phyloP scores from a whole-genome alignment of 2,888 invertebrate genomes.

The Microplitis manilae region DNA sequence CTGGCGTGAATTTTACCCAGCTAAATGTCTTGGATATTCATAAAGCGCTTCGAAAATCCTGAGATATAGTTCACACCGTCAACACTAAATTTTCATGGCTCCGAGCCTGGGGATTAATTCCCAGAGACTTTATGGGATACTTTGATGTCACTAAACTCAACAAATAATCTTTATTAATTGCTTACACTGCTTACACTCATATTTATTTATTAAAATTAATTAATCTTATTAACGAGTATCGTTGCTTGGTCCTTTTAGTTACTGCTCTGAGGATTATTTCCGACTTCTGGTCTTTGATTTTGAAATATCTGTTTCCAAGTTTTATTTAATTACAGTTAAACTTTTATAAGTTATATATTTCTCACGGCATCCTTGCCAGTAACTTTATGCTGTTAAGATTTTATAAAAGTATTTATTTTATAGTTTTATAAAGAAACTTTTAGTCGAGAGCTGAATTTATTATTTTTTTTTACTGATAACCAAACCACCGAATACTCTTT shows the following conservation, averaged over 20 bases:
- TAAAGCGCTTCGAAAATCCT: constrained; percentile 40
- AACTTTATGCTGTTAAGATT: too few species aligned
- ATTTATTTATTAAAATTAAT: neutral
- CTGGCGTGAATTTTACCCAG: constrained; percentile 17
- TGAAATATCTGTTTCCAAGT: neutral
- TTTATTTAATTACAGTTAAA: neutral
- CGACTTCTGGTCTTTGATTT: neutral
- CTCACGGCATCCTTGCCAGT: too few species aligned
- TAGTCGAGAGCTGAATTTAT: too few species aligned
- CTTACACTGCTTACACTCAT: neutral
- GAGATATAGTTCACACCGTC: constrained; percentile 29
- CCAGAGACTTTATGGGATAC: constrained; percentile 28
- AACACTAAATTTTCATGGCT: constrained; percentile 21
- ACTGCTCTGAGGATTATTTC: neutral
- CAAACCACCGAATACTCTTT: too few species aligned
- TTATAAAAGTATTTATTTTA: too few species aligned
- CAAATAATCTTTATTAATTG: constrained; percentile 34
- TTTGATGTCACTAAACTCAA: constrained; percentile 12
- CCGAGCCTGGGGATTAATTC: constrained; percentile 14
- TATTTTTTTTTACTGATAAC: too few species aligned
- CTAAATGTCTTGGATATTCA: constrained; percentile 31
- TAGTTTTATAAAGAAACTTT: too few species aligned
- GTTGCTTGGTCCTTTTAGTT: neutral
- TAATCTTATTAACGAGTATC: neutral
- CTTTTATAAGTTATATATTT: neutral